Conservation (phyloP, 2,888 invertebrate genomes). For the Eupithecia abbreviata region DNA sequence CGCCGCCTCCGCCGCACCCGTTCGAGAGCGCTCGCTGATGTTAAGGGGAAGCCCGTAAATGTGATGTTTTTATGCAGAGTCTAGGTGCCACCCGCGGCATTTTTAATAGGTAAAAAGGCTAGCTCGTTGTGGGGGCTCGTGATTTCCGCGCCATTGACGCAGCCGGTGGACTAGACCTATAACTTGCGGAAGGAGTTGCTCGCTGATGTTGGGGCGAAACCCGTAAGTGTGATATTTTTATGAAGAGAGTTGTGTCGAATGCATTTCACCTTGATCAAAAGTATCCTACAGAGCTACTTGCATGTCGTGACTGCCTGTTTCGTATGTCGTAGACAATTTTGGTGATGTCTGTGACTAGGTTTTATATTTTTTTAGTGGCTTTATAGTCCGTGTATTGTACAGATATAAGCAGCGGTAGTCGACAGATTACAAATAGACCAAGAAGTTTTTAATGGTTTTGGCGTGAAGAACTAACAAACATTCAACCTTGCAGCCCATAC, state of each 20-base stretch:
- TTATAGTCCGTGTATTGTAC: no score
- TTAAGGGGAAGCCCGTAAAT: conserved; percentile 76
- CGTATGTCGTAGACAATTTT: background rate
- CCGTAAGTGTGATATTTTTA: no score
- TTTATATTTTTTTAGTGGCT: no score
- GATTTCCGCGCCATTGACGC: no score
- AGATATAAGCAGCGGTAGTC: background rate
- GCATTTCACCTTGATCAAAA: background rate
- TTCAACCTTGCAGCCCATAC: background rate
- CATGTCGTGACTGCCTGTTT: background rate
- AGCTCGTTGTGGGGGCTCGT: no score
- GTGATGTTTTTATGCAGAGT: background rate
- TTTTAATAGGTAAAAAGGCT: no score
- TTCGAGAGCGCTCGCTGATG: conserved; percentile 81
- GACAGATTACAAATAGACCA: background rate
- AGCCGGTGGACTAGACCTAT: no score
- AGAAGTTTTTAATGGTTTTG: background rate
- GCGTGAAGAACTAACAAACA: background rate
- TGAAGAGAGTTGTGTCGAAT: background rate
- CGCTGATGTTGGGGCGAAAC: no score
- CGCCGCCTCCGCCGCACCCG: conserved; percentile 65
- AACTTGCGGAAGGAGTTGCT: no score
- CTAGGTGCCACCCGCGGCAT: no score
- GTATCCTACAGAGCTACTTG: background rate
- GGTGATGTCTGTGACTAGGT: background rate